These are phyloP conservation scores for Anthopleura sola DNA, from an alignment of 64 coral and sea anemone genomes.

Conservation along the genomic window DNA sequence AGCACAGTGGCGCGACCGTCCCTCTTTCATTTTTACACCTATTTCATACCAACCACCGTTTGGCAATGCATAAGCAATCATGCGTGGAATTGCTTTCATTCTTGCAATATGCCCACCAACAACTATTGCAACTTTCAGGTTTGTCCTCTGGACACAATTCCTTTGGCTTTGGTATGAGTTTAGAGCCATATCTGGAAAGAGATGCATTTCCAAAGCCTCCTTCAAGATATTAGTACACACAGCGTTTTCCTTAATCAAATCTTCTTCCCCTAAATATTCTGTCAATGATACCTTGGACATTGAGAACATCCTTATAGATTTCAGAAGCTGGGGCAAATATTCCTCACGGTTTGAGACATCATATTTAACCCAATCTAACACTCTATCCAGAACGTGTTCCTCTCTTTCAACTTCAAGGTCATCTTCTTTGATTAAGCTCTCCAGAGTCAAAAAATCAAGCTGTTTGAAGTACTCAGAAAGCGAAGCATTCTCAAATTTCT, in stretches of 20 bases:
- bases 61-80: conserved; percentile 9
- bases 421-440: conserved; percentile 31
- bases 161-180: neutral
- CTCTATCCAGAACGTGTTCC: conserved; percentile 30
- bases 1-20: conserved; percentile 10
- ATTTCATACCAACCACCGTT: neutral
- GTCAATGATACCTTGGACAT: conserved; percentile 40
- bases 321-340: conserved; percentile 20
- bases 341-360: conserved; percentile 32
- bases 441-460: conserved; percentile 22
- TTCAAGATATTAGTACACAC: neutral
- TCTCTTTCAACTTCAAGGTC: conserved; percentile 38
- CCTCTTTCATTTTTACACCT: neutral
- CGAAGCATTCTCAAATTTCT: conserved; percentile 24
- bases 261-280: conserved; percentile 34
- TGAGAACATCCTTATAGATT: conserved; percentile 35
- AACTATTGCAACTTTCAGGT: neutral
- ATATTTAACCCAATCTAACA: conserved; percentile 46
- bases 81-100: neutral
- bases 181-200: neutral
- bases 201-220: neutral
- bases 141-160: neutral
- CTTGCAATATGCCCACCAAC: neutral
- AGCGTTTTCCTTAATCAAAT: neutral
- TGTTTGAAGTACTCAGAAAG: conserved; percentile 19